These are phyloP conservation scores for Chironomus tepperi DNA, from an alignment of 1,140 invertebrate genomes.

Conservation along the genomic window DNA sequence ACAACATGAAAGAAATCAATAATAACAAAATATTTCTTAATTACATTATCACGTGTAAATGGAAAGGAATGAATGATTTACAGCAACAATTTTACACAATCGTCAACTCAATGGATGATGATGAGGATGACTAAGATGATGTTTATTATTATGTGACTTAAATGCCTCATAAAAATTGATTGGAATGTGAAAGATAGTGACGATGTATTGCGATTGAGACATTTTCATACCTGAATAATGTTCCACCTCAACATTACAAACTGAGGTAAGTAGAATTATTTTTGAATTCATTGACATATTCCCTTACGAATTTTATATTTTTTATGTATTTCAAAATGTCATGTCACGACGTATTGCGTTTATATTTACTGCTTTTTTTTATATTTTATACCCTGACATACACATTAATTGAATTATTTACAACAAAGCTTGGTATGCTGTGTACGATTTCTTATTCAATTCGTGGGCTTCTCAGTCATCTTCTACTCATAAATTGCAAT, in stretches of 20 bases:
- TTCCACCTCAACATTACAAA: not conserved
- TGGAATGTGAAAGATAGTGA: not conserved
- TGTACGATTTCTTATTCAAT: not conserved
- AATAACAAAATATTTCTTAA: too few relatives aligned
- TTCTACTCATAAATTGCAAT: not conserved
- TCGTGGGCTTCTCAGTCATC: too few relatives aligned
- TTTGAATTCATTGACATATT: constrained; percentile 22
- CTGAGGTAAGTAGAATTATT: not conserved
- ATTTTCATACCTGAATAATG: not conserved
- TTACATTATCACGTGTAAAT: too few relatives aligned
- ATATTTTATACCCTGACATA: not conserved
- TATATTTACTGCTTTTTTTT: not conserved
- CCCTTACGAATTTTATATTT: not conserved
- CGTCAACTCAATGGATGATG: not conserved
- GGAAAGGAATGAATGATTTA: too few relatives aligned
- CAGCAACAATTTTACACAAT: not conserved
- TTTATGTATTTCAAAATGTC: not conserved
- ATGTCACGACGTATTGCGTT: constrained; percentile 22
- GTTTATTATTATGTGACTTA: not conserved
- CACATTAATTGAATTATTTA: constrained; percentile 9
- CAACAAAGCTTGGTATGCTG: not conserved
- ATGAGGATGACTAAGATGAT: not conserved
- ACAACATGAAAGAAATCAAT: too few relatives aligned
- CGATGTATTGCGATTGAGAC: not conserved
- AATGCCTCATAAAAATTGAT: constrained; percentile 1